Conservation (phyloP, 2,113 vertebrate genomes). For the Prolemur simus region DNA sequence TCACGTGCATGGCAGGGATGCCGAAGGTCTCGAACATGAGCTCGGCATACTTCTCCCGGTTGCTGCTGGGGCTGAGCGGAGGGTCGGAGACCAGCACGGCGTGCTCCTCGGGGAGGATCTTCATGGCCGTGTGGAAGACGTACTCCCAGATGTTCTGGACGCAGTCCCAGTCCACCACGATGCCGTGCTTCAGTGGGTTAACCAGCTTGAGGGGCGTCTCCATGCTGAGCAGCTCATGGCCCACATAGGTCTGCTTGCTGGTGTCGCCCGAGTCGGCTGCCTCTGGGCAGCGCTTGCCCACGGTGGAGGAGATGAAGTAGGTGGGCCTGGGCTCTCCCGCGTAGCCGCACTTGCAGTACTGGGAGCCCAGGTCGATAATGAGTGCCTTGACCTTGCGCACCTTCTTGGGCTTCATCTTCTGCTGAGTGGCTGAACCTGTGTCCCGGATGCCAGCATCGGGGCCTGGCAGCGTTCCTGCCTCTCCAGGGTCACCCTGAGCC, state of each 20-base stretch:
- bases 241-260: conserved; percentile 70
- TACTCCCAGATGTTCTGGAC: conserved; percentile 79
- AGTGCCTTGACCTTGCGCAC: conserved; percentile 72
- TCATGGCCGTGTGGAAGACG: conserved; percentile 76
- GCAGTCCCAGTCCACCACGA: conserved; percentile 79
- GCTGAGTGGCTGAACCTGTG: background rate
- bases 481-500: conserved; percentile 67
- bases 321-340: conserved; percentile 68
- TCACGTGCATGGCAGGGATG: conserved; percentile 75
- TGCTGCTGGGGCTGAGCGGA: conserved; percentile 68
- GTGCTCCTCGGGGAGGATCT: conserved; percentile 70
- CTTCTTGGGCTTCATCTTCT: conserved; percentile 58
- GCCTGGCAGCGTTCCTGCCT: background rate
- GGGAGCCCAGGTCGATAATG: conserved; percentile 78
- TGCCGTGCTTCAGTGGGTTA: conserved; percentile 67
- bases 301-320: conserved; percentile 75
- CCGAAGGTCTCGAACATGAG: conserved; percentile 79
- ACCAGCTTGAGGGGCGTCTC: conserved; percentile 61
- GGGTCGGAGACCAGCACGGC: conserved; percentile 77
- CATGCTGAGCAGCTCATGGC: conserved; percentile 65
- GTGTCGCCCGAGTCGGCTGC: conserved; percentile 35
- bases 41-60: conserved; percentile 74
- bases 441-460: background rate
- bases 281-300: conserved; percentile 46
- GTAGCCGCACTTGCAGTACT: conserved; percentile 78